A percentile compares a stretch with the other conserved stretches of the same genome.
Evolutionary conservation across 2,888 invertebrate species (phyloP).

Genomic region (Corythucha ciliata): DNA sequence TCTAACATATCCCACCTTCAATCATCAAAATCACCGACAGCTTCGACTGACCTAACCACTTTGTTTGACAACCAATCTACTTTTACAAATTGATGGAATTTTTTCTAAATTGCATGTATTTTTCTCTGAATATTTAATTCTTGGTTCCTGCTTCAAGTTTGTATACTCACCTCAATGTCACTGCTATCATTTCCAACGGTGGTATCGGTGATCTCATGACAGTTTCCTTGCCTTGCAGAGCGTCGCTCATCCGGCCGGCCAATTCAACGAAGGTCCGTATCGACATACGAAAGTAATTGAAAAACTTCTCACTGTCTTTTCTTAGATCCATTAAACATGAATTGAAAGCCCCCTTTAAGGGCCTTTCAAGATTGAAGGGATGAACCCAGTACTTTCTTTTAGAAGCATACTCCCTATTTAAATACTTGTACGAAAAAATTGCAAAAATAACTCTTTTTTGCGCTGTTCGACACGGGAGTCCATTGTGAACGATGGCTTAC

Average conservation of each 20-base stretch:
- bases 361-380: slow-evolving; percentile 11
- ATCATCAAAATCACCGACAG: too few species aligned
- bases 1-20: too few species aligned
- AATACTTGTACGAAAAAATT: slow-evolving; percentile 1
- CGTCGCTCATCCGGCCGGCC: slow-evolving; percentile 7
- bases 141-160: too few species aligned
- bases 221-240: background rate
- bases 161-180: slow-evolving; percentile 17
- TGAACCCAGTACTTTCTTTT: slow-evolving; percentile 15
- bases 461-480: too few species aligned
- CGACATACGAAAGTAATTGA: slow-evolving; percentile 20
- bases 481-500: too few species aligned
- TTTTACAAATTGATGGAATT: too few species aligned
- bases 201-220: slow-evolving; percentile 5
- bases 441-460: slow-evolving; percentile 7
- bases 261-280: slow-evolving; percentile 16
- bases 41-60: too few species aligned
- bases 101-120: too few species aligned
- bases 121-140: too few species aligned
- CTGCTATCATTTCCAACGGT: slow-evolving; percentile 15
- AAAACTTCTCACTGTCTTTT: slow-evolving; percentile 14
- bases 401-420: background rate
- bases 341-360: slow-evolving; percentile 14
- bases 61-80: too few species aligned
- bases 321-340: slow-evolving; percentile 8